These are phyloP conservation scores for Liparis tanakae DNA, from an alignment of 2,797 vertebrate species.

Conservation along the genomic window DNA sequence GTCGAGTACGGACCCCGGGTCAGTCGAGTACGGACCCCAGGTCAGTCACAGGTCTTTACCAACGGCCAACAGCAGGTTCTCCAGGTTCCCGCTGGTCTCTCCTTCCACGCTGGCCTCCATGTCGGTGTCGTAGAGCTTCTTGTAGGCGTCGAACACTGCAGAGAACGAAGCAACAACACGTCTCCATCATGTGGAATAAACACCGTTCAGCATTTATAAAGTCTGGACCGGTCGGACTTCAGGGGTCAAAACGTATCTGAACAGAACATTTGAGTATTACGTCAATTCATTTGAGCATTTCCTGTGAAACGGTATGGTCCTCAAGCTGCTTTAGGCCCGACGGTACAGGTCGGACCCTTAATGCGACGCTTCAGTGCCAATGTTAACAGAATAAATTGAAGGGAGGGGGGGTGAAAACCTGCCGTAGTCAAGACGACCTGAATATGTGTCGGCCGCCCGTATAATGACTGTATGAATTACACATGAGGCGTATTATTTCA, in stretches of 20 bases:
- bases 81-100: constrained; percentile 92
- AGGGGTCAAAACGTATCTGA: background rate
- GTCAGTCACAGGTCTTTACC: constrained; percentile 81
- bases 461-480: background rate
- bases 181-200: background rate
- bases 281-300: background rate
- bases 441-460: background rate
- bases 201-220: background rate
- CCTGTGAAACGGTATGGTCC: background rate
- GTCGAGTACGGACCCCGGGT: background rate
- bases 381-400: background rate
- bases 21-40: too few species aligned
- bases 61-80: constrained; percentile 89
- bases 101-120: constrained; percentile 92
- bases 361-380: background rate
- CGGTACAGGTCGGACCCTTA: background rate
- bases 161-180: constrained; percentile 15
- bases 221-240: background rate
- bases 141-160: constrained; percentile 94
- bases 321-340: background rate
- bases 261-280: background rate
- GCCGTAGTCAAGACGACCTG: background rate
- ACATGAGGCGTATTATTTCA: background rate
- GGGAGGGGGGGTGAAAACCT: background rate
- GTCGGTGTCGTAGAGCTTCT: constrained; percentile 90